Conservation (phyloP, 2,113 vertebrate species). For the Triplophysa rosa region DNA sequence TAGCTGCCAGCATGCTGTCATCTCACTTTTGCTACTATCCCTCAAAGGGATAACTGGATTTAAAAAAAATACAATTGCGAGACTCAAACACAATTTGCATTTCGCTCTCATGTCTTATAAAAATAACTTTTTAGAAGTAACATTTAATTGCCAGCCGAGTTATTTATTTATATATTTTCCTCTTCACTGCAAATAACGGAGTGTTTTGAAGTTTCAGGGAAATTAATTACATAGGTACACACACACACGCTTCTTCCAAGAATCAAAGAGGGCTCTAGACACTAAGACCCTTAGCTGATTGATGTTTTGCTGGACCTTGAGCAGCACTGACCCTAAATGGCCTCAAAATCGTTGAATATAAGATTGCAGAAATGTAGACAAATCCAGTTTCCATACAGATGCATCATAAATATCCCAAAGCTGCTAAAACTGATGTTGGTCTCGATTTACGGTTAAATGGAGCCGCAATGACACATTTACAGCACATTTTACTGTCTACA, state of each 20-base stretch:
- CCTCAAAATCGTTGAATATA: no score
- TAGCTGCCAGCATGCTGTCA: conserved; percentile 38
- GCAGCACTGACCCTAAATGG: neutral
- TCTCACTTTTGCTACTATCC: conserved; percentile 27
- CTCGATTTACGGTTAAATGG: conserved; percentile 18
- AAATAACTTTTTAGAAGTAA: conserved; percentile 56
- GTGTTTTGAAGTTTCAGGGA: conserved; percentile 32
- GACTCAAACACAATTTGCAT: conserved; percentile 58
- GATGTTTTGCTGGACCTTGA: conserved; percentile 15
- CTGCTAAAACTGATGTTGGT: neutral
- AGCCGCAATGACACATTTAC: neutral
- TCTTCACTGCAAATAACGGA: neutral
- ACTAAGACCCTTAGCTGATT: conserved; percentile 2
- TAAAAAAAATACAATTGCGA: conserved; percentile 41
- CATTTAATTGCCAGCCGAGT: conserved; percentile 52
- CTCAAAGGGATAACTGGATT: conserved; percentile 25
- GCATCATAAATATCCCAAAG: conserved; percentile 10
- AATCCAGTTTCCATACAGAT: neutral
- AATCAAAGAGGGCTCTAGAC: conserved; percentile 6
- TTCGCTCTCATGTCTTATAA: conserved; percentile 56
- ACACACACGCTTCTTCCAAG: neutral
- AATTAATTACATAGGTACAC: conserved; percentile 46
- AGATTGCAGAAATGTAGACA: no score
- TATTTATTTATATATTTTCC: conserved; percentile 29
- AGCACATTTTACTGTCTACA: neutral